Evolutionary conservation across 64 coral and sea anemone genomes (phyloP), one percentile per base, ranked within the genome.

Genomic region (Porites lutea): DNA sequence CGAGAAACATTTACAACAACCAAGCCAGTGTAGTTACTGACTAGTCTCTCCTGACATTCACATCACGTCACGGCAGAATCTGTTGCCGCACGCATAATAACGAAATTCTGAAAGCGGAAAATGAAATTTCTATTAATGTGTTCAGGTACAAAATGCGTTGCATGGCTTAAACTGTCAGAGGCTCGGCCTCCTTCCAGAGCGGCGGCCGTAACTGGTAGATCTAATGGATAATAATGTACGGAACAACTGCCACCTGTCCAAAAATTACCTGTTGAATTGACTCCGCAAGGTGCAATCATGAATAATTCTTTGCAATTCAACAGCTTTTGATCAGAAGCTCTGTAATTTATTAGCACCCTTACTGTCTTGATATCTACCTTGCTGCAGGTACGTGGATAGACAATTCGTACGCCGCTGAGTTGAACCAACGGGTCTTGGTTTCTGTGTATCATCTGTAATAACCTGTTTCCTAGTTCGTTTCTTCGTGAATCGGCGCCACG

Each of bases 321-420:
- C 81, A 84, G 81, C 61, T 84, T 22, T 51, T 52, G 81, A 84
- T 84, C 81, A 84, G 68, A 60, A 84, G 45, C 61, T 68, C 62
- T 64, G 68, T 84, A 84, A 84, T 84, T 84, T 68, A 67, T 84
- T 51, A 50, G n/a, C 63, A 67, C 61, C 47, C 46, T 48, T 46
- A 59, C 63, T 84, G 18, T 44, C 61, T 84, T 52, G 62, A 68
- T 45, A 84, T 49, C 59, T 9, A 19, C 46, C 49, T 84, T 7
- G 16, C 16, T 68, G 16, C 61, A 51, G 81, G 81, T 84, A 75
- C 16, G 14, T 52, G 15, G 47, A 13, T 13, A 68, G 47, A 68
- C 62, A 84, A 84, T 84, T 84, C 62, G 80, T 52, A 68, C 18
- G 4, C 61, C 62, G 81, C 81, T 84, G 81, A 4, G 79, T 48